Evolutionary conservation across 1,140 invertebrate genomes (phyloP), one percentile per base, ranked within the genome.

Genomic region (Euura saliciscinereae): DNA sequence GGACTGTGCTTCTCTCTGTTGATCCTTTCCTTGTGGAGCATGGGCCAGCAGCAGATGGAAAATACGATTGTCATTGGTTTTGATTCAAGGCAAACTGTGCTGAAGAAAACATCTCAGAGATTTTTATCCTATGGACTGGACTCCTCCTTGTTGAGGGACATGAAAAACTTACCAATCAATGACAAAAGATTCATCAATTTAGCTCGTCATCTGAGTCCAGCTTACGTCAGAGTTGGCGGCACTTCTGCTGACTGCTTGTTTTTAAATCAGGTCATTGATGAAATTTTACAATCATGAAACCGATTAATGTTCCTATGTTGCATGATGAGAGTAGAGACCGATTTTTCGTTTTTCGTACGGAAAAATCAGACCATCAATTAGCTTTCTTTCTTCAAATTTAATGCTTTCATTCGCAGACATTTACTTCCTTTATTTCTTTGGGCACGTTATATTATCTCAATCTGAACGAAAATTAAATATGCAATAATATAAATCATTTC

Each of bases 241-340:
- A 93, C 91, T 46, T 88, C 91, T 79, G 90, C 92, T 0, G 92
- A 94, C 79, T 88, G 90, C 71, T 83, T 93, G 65, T 88, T 89
- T 73, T 93, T 92, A 74, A 87, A 88, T 76, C 11, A 85, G 80
- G 84, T 85, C 8, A 59, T 70, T 42, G 42, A 28, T 45, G 11
- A 46, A 59, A 59, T 59, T 4, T 28, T 28, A 28, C 28, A 28
- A 28, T 28, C 28, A 28, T 28, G 28, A 28, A 28, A 28, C 28
- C 28, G 28, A 28, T 28, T 28, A 28, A 28, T 28, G 28, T 28
- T 28, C 28, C 28, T 28, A 28, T 28, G 28, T 28, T 28, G 28
- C 28, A 28, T 28, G n/a, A n/a, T n/a, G 28, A 28, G 28, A 28
- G 28, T 28, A 28, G 28, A 28, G 28, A 28, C 28, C 28, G 28